Base-by-base conservation (phyloP, 1,140 invertebrate genomes). In the Pseudomyrmex concolor region DNA sequence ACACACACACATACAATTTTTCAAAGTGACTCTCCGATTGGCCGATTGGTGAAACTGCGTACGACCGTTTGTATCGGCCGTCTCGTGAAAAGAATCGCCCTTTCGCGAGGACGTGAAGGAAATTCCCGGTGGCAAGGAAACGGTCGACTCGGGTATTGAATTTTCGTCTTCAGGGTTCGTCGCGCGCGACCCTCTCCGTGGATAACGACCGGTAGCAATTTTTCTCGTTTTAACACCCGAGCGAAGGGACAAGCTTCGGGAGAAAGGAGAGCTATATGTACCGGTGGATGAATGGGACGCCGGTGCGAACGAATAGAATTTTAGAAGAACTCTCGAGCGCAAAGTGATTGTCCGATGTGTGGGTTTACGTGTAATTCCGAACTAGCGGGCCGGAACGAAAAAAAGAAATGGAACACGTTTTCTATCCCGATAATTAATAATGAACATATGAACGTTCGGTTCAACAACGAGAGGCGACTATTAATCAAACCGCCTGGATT, bases 21-120 rank as follows among this genome's bases (percentile, higher is more conserved):
- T 84, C 63, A 87, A 80, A 87, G 77, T 59, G 15, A 15, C 67
- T 74, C 82, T 10, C 34, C 77, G 81, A 86, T 87, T 86, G 85
- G 81, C 17, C n/a, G 54, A 19, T 19, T 68, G 50, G 62, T 54
- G 72, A 72, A 78, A 86, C 72, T 77, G 67, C 50, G 22, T 59
- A 50, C 62, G 67, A 9, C 60, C 48, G 66, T 63, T 77, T 64
- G 64, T 60, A 66, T 59, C n/a, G 15, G 15, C 12, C 34, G 13
- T 43, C 25, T 17, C 5, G 10, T 62, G 45, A 78, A 59, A 60
- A 80, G 76, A 80, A 80, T 80, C 76, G 45, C 45, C 66, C 54
- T 50, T 71, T 71, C 22, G 54, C 43, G 10, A 25, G 19, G 54
- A 80, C 66, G 12, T 22, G 76, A 59, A 78, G 76, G 43, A 78